Conservation (phyloP, 1,140 invertebrate species). For the Drosophila novamexicana region DNA sequence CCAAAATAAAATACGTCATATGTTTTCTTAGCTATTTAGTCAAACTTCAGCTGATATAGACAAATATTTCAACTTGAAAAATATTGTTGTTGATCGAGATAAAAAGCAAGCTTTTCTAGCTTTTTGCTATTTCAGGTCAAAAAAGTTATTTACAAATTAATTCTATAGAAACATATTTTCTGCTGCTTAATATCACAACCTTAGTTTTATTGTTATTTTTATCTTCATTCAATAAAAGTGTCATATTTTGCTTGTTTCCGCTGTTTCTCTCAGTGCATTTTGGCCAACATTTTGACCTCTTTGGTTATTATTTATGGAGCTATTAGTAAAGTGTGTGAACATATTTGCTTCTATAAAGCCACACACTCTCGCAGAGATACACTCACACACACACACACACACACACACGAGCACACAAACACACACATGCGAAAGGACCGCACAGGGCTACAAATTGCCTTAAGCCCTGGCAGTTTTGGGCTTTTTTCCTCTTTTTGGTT, state of each 20-base stretch:
- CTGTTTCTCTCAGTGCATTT: constrained; percentile 53
- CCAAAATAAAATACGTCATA: too few relatives aligned
- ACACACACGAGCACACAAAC: not conserved
- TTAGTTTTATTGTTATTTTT: too few relatives aligned
- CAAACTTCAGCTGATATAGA: too few relatives aligned
- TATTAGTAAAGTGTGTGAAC: constrained; percentile 83
- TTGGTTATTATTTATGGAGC: constrained; percentile 84
- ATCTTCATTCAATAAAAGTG: too few relatives aligned
- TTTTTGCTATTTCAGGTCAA: too few relatives aligned
- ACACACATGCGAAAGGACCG: constrained; percentile 65
- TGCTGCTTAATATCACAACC: too few relatives aligned
- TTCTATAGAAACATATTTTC: too few relatives aligned
- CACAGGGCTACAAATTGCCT: constrained; percentile 80
- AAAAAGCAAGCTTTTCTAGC: too few relatives aligned
- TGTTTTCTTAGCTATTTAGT: too few relatives aligned
- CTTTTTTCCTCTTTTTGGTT: constrained; percentile 29
- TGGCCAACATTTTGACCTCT: constrained; percentile 67
- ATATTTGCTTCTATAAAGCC: constrained; percentile 77
- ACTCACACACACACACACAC: constrained; percentile 31
- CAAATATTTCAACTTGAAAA: too few relatives aligned
- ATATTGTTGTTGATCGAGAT: too few relatives aligned
- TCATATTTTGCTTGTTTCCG: not conserved
- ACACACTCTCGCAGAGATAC: constrained; percentile 8
- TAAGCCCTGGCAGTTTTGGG: constrained; percentile 55
- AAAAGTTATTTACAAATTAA: too few relatives aligned